Conservation (phyloP, 2,113 vertebrate species). For the Triplophysa rosa region DNA sequence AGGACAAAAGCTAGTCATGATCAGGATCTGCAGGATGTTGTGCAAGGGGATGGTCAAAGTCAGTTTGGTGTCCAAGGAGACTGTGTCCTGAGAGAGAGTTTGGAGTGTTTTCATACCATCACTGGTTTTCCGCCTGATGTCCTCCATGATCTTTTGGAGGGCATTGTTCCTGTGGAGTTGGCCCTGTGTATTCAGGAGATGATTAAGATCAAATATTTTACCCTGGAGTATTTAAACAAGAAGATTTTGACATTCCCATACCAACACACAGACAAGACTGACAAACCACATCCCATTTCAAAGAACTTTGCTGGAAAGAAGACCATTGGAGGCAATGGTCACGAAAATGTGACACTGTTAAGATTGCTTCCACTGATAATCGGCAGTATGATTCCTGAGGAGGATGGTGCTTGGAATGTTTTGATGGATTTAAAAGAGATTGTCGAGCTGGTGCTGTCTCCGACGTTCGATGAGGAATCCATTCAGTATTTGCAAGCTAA, state of each 20-base stretch:
- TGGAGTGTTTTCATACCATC: constrained; percentile 4
- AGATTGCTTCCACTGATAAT: no score
- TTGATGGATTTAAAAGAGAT: background rate
- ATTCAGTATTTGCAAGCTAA: background rate
- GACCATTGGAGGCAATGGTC: constrained; percentile 29
- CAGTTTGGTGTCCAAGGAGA: constrained; percentile 20
- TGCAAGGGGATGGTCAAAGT: constrained; percentile 6
- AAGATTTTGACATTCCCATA: constrained; percentile 33
- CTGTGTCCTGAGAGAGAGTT: background rate
- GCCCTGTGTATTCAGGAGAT: constrained; percentile 21
- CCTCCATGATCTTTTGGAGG: constrained; percentile 31
- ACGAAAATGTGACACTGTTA: background rate
- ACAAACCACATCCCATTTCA: background rate
- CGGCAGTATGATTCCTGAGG: no score
- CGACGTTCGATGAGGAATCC: background rate
- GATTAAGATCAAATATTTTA: constrained; percentile 35
- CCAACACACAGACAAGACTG: constrained; percentile 36
- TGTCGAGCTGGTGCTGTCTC: background rate
- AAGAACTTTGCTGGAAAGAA: constrained; percentile 7
- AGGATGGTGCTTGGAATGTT: no score
- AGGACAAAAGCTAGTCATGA: constrained; percentile 41
- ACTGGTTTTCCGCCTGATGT: constrained; percentile 40
- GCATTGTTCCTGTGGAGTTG: constrained; percentile 32
- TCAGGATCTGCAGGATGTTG: constrained; percentile 20
- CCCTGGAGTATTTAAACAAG: constrained; percentile 10